Evolutionary conservation across 2,113 vertebrate genomes (phyloP).

Genomic region (Sinosuthora webbiana): DNA sequence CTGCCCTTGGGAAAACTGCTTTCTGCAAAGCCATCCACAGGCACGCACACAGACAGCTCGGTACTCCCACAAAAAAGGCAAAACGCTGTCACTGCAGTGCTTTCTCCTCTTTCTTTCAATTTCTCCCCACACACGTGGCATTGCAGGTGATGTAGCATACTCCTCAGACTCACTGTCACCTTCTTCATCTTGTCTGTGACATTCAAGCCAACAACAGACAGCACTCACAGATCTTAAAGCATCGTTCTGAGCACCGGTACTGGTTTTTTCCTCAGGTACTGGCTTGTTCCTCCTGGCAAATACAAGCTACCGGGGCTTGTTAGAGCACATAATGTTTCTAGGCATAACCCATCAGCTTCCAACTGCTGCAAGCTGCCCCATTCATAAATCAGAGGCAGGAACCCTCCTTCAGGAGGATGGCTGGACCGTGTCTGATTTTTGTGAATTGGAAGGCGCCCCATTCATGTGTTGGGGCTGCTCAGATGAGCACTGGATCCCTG

Average conservation of each 20-base stretch:
- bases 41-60: rapidly evolving
- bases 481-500: not conserved
- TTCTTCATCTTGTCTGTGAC: not conserved
- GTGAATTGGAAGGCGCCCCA: not conserved
- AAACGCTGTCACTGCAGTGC: not conserved
- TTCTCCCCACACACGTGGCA: not conserved
- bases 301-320: not conserved
- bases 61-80: not conserved
- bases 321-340: not conserved
- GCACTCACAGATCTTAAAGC: not conserved
- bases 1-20: not conserved
- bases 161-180: not conserved
- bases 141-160: not conserved
- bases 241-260: rapidly evolving
- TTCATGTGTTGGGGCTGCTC: not conserved
- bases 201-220: not conserved
- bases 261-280: not conserved
- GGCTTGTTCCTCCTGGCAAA: not conserved
- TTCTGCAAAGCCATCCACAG: not conserved
- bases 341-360: not conserved
- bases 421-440: not conserved
- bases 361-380: not conserved
- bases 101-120: not conserved
- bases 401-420: not conserved
- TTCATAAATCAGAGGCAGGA: not conserved